Percentiles rank a stretch among this genome's conserved stretches.
phyloP scores from a whole-genome alignment of 1,140 invertebrate genomes.

The Drosophila carrolli region DNA sequence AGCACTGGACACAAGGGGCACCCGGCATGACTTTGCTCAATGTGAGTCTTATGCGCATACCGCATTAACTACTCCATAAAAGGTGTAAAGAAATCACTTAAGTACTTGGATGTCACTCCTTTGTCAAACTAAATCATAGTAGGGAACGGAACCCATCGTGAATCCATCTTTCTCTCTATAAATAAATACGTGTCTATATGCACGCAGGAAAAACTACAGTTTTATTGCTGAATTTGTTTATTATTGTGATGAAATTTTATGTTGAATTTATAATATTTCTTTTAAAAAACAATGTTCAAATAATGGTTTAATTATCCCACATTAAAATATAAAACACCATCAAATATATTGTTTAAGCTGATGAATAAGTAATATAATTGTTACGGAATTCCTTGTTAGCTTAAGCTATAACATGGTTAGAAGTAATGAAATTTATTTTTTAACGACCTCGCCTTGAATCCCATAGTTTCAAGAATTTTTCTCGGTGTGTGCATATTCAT shows the following conservation, averaged over 20 bases:
- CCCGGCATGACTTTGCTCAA: constrained; percentile 73
- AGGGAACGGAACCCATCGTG: constrained; percentile 41
- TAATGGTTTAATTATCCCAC: no score
- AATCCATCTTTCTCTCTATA: constrained; percentile 27
- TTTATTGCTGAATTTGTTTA: no score
- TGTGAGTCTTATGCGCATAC: constrained; percentile 63
- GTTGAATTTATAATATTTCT: no score
- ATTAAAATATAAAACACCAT: no score
- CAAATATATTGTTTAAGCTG: no score
- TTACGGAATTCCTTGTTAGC: no score
- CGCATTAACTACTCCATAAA: constrained; percentile 82
- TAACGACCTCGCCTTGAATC: background rate
- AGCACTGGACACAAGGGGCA: constrained; percentile 4
- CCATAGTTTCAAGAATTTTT: background rate
- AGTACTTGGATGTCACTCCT: constrained; percentile 82
- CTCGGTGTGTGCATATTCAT: constrained; percentile 21
- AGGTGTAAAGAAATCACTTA: constrained; percentile 83
- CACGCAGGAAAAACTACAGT: background rate
- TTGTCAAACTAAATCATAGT: constrained; percentile 82
- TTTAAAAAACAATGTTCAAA: no score
- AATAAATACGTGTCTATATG: constrained; percentile 5
- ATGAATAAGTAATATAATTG: no score
- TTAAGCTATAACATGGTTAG: no score
- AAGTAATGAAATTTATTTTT: no score
- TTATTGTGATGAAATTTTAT: no score